phyloP scores from a whole-genome alignment of 1,140 invertebrate genomes.

The Lasioglossum albipes region DNA sequence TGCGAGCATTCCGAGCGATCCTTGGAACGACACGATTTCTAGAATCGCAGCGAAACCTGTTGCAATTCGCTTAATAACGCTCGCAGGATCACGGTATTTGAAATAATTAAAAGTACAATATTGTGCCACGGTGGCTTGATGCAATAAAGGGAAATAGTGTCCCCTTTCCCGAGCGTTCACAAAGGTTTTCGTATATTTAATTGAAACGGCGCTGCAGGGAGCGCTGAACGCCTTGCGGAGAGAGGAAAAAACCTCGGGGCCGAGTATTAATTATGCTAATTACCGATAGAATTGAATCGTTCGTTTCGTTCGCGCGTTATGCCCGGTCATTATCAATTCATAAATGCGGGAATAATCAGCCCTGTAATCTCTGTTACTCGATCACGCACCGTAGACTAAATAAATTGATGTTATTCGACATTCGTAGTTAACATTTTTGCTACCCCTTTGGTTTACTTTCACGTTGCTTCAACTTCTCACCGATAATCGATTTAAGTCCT shows the following conservation, averaged over 20 bases:
- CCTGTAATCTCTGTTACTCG: background rate
- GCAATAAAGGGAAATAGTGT: constrained; percentile 9
- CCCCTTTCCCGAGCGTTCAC: background rate
- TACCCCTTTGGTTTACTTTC: too few species aligned
- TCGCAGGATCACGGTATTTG: constrained; percentile 33
- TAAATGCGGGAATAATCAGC: constrained; percentile 2
- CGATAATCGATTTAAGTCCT: too few species aligned
- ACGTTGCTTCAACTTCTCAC: too few species aligned
- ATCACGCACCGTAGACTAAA: background rate
- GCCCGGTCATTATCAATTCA: background rate
- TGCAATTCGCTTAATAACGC: constrained; percentile 39
- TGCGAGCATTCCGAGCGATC: background rate
- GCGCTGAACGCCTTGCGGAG: background rate
- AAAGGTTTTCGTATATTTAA: constrained; percentile 34
- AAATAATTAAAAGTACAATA: constrained; percentile 47
- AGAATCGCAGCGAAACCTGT: constrained; percentile 33
- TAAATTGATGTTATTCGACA: background rate
- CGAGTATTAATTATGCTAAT: constrained; percentile 11
- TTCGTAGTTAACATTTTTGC: too few species aligned
- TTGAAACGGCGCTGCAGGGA: constrained; percentile 10
- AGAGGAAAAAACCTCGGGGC: background rate
- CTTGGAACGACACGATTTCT: constrained; percentile 3
- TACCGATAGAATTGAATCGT: constrained; percentile 5
- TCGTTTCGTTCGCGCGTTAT: background rate
- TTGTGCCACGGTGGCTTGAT: background rate